These are phyloP conservation scores for Carposina sasakii DNA, from an alignment of 1,140 invertebrate genomes.

Conservation along the genomic window DNA sequence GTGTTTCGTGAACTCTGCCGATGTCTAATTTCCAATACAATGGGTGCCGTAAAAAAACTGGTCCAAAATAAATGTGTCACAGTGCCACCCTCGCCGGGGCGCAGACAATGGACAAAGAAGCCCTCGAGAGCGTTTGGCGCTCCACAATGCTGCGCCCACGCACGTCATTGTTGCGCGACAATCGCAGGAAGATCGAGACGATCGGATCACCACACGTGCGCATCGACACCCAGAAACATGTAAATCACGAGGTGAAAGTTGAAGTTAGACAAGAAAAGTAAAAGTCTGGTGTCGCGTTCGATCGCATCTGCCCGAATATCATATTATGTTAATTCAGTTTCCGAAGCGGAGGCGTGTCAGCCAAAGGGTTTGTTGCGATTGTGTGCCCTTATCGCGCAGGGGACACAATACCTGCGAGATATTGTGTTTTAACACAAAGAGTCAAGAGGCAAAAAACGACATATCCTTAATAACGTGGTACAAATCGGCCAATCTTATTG, in stretches of 20 bases:
- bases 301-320: slow-evolving; percentile 47
- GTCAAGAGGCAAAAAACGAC: slow-evolving; percentile 46
- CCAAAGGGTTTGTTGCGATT: slow-evolving; percentile 38
- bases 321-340: slow-evolving; percentile 46
- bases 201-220: slow-evolving; percentile 39
- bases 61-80: slow-evolving; percentile 69
- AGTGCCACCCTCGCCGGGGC: slow-evolving; percentile 59
- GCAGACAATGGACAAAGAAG: slow-evolving; percentile 65
- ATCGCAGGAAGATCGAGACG: slow-evolving; percentile 54
- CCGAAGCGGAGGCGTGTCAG: slow-evolving; percentile 32
- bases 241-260: slow-evolving; percentile 70
- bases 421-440: slow-evolving; percentile 43
- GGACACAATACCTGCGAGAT: slow-evolving; percentile 32
- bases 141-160: slow-evolving; percentile 56
- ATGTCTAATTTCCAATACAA: slow-evolving; percentile 70
- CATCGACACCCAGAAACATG: slow-evolving; percentile 39
- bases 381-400: slow-evolving; percentile 39
- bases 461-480: slow-evolving; percentile 48
- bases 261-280: slow-evolving; percentile 56
- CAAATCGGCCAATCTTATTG: slow-evolving; percentile 64
- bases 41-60: slow-evolving; percentile 62
- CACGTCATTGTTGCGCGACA: slow-evolving; percentile 44
- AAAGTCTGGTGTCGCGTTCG: slow-evolving; percentile 41
- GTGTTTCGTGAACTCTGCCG: slow-evolving; percentile 59
- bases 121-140: slow-evolving; percentile 45